phyloP scores from a whole-genome alignment of 2,888 invertebrate genomes.

The Phalangium opilio region DNA sequence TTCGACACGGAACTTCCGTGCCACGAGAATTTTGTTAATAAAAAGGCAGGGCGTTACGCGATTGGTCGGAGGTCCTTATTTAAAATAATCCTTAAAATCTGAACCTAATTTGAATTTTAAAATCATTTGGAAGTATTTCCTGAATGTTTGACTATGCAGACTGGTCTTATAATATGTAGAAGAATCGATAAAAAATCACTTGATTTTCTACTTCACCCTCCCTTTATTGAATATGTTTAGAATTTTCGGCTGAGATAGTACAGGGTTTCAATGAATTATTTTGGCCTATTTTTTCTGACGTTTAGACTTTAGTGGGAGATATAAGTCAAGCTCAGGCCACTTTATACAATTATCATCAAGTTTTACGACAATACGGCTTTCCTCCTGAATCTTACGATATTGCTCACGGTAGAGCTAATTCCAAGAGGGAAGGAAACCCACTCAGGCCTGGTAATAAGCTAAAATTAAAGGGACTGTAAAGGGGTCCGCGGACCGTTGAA shows the following conservation, averaged over 20 bases:
- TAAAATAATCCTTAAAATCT: too few relatives aligned
- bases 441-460: constrained; percentile 50
- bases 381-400: constrained; percentile 97
- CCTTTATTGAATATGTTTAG: too few relatives aligned
- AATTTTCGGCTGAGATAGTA: not conserved
- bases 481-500: not conserved
- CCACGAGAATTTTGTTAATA: too few relatives aligned
- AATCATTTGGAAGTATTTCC: too few relatives aligned
- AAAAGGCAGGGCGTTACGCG: too few relatives aligned
- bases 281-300: constrained; percentile 3
- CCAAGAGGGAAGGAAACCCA: constrained; percentile 78
- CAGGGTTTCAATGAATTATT: constrained; percentile 1
- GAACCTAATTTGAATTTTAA: too few relatives aligned
- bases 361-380: constrained; percentile 95
- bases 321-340: constrained; percentile 80
- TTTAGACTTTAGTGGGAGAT: constrained; percentile 50
- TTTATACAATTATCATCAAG: constrained; percentile 85
- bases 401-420: constrained; percentile 59
- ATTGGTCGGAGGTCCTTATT: too few relatives aligned
- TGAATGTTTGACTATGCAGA: too few relatives aligned
- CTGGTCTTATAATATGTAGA: too few relatives aligned
- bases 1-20: too few relatives aligned
- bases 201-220: too few relatives aligned
- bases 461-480: not conserved
- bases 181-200: too few relatives aligned